Percentiles rank a stretch among this genome's conserved stretches.
These are phyloP conservation scores for Charadrius vociferus DNA, from an alignment of 2,113 vertebrate genomes.

Conservation along the genomic window DNA sequence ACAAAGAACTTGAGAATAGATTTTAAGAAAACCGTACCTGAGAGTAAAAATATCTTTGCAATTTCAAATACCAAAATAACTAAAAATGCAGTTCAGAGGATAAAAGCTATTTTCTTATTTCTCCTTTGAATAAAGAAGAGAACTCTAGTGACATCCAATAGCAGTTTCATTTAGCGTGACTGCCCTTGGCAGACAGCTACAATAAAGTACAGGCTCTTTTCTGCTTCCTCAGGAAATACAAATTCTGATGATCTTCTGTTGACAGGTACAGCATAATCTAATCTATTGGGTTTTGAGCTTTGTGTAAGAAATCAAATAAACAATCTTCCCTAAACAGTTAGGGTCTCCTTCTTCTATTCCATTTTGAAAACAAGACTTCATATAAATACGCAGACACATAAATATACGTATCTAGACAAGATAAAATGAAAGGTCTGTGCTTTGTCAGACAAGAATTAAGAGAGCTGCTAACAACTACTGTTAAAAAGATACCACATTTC, in stretches of 20 bases:
- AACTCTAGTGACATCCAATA: neutral
- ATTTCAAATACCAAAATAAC: neutral
- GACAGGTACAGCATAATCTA: neutral
- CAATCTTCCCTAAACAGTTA: neutral
- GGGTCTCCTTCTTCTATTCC: neutral
- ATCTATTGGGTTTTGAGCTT: neutral
- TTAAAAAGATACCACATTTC: neutral
- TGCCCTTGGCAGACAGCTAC: neutral
- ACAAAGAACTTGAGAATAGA: neutral
- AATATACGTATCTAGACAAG: neutral
- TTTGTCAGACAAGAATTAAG: neutral
- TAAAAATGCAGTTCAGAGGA: neutral
- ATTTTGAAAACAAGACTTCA: neutral
- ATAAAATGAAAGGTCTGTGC: neutral
- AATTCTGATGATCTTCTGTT: neutral
- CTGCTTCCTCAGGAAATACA: neutral
- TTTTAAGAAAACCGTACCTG: neutral
- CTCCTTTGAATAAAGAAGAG: neutral
- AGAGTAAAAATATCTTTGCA: neutral
- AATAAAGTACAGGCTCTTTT: neutral
- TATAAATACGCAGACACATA: neutral
- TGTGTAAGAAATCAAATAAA: neutral
- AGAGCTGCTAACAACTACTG: neutral
- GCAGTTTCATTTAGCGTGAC: neutral
- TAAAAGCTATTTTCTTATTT: neutral